Evolutionary conservation across 2,888 invertebrate genomes (phyloP).

Genomic region (Agrochola lota): DNA sequence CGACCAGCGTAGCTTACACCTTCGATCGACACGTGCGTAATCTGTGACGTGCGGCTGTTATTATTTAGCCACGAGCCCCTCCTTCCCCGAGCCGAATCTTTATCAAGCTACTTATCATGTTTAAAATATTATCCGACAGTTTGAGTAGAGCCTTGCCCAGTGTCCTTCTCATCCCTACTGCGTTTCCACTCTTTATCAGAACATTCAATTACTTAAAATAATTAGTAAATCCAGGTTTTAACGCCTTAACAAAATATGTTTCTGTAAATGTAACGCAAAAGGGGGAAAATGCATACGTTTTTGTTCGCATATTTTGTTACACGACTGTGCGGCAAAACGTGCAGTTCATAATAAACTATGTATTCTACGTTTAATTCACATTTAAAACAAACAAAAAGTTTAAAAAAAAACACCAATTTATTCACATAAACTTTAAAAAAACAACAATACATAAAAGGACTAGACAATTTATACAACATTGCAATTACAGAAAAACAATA

Average conservation of each 20-base stretch:
- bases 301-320: neutral
- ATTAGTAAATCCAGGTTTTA: neutral
- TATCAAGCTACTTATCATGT: neutral
- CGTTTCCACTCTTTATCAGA: neutral
- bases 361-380: neutral
- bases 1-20: too few relatives aligned
- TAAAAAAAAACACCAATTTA: slow-evolving; percentile 37
- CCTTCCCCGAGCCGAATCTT: too few relatives aligned
- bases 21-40: too few relatives aligned
- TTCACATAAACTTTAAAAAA: slow-evolving; percentile 55
- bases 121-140: neutral
- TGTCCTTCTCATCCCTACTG: neutral
- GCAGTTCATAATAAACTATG: neutral
- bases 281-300: neutral
- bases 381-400: slow-evolving; percentile 1
- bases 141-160: neutral
- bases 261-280: neutral
- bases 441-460: slow-evolving; percentile 55
- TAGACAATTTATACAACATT: slow-evolving; percentile 51
- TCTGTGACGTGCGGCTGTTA: too few relatives aligned
- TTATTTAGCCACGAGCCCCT: too few relatives aligned
- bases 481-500: slow-evolving; percentile 17
- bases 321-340: neutral
- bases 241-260: slow-evolving; percentile 31
- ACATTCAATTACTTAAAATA: neutral